Evolutionary conservation across 2,113 vertebrate species (phyloP).

Genomic region (Leptobrachium ailaonicum): DNA sequence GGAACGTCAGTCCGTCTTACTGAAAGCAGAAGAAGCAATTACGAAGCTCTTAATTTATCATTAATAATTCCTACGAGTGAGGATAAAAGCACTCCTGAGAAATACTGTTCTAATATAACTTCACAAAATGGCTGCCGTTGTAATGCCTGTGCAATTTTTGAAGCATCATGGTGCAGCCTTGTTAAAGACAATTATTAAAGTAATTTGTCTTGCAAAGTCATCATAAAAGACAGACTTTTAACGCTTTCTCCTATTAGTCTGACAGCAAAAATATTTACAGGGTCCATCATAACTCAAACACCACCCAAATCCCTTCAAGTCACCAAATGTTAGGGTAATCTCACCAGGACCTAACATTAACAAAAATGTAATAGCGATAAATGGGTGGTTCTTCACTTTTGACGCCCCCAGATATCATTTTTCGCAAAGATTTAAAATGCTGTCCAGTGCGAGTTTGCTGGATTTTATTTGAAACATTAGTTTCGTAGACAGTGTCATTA

Average conservation of each 20-base stretch:
- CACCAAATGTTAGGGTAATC: too few relatives aligned
- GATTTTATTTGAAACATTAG: neutral
- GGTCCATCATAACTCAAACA: too few relatives aligned
- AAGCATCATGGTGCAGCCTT: slow-evolving; percentile 5
- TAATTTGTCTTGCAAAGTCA: neutral
- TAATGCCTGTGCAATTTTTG: neutral
- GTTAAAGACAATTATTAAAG: too few relatives aligned
- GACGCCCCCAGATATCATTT: too few relatives aligned
- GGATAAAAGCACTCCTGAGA: slow-evolving; percentile 45
- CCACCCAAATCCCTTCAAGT: too few relatives aligned
- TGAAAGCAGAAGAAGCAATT: slow-evolving; percentile 17
- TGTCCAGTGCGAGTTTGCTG: neutral
- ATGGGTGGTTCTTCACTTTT: too few relatives aligned
- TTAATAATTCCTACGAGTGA: slow-evolving; percentile 23
- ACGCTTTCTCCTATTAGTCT: neutral
- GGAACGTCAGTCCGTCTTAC: neutral
- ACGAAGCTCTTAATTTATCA: slow-evolving; percentile 33
- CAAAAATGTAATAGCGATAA: too few relatives aligned
- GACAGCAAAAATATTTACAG: neutral
- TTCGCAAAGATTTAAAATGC: neutral
- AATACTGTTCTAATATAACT: slow-evolving; percentile 21
- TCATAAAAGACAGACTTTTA: neutral
- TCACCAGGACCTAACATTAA: too few relatives aligned
- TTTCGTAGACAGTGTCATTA: neutral
- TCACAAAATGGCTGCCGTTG: slow-evolving; percentile 15